Percentiles rank a stretch among this genome's conserved stretches.
phyloP scores from a whole-genome alignment of 2,797 vertebrate species.

The Alectoris magna region DNA sequence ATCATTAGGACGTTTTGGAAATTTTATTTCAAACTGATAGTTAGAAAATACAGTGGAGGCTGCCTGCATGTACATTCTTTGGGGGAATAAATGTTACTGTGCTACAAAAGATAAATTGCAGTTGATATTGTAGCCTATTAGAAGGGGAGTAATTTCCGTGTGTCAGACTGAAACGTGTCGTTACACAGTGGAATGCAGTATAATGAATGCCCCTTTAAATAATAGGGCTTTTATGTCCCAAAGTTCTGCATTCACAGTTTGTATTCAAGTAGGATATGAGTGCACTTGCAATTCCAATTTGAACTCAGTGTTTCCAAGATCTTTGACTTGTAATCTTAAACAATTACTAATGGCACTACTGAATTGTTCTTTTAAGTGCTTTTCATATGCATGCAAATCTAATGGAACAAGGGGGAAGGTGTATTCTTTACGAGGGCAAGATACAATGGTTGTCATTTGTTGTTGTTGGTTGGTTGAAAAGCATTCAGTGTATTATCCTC shows the following conservation, averaged over 20 bases:
- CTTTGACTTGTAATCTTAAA: not conserved
- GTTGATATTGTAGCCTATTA: not conserved
- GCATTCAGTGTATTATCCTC: not conserved
- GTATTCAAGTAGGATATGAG: not conserved
- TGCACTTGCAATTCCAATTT: not conserved
- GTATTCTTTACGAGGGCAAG: slow-evolving; percentile 16
- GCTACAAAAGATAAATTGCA: not conserved
- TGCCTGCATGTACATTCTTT: not conserved
- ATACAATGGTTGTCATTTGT: not conserved
- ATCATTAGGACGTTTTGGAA: not conserved
- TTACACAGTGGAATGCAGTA: not conserved
- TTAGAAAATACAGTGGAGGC: not conserved
- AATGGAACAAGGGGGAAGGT: not conserved
- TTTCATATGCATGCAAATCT: not conserved
- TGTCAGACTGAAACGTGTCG: not conserved
- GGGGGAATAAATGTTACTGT: not conserved
- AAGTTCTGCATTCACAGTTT: slow-evolving; percentile 8
- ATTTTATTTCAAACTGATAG: not conserved
- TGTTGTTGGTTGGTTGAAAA: not conserved
- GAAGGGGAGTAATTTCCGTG: not conserved
- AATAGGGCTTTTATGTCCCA: not conserved
- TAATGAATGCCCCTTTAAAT: not conserved
- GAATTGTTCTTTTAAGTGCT: slow-evolving; percentile 17
- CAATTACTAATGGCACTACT: not conserved
- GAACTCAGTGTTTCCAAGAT: not conserved